Evolutionary conservation across 1,140 invertebrate species (phyloP), one percentile per base, ranked within the genome.

Genomic region (Pemphigus obesinymphae): DNA sequence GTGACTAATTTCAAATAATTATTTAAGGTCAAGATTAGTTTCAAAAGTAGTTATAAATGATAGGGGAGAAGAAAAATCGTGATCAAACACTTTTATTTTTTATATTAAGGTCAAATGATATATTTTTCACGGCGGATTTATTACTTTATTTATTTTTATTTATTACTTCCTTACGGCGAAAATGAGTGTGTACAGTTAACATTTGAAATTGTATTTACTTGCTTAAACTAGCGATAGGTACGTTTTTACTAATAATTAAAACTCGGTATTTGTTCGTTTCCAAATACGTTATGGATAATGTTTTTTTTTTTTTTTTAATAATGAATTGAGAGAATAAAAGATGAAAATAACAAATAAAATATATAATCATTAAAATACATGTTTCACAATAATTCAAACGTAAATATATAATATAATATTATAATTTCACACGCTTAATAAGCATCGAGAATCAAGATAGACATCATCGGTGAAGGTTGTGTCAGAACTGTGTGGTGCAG

Each of bases 391-490:
- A 17, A 70, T 70, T n/a, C 45, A 29, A 70, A 29, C 29, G 66
- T 7, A 7, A 70, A 70, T 26, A 70, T 23, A 61, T 61, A 43
- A 0, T 7, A 70, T 40, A n/a, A n/a, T n/a, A n/a, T n/a, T n/a
- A 70, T n/a, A n/a, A 70, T 45, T 45, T 45, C 23, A 23, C 37
- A 26, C 10, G 37, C 20, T 70, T 23, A 45, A 45, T 23, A 15
- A 63, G 43, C 6, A 31, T 31, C 68, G 8, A 48, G 23, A 48
- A 31, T 48, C 43, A 29, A 48, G 45, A 48, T 48, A 48, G 26
- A 73, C 17, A 31, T 73, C 15, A 50, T 31, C 55, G 17, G 40
- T 45, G 76, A 80, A 80, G 76, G 55, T 63, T 80, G 63, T 61
- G 55, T 80, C 37, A 40, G 73, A 78, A 78, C 23, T 48, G 26